A percentile compares a stretch with the other conserved stretches of the same genome.
Evolutionary conservation across 2,888 invertebrate species (phyloP).

Genomic region (Athalia rosae): DNA sequence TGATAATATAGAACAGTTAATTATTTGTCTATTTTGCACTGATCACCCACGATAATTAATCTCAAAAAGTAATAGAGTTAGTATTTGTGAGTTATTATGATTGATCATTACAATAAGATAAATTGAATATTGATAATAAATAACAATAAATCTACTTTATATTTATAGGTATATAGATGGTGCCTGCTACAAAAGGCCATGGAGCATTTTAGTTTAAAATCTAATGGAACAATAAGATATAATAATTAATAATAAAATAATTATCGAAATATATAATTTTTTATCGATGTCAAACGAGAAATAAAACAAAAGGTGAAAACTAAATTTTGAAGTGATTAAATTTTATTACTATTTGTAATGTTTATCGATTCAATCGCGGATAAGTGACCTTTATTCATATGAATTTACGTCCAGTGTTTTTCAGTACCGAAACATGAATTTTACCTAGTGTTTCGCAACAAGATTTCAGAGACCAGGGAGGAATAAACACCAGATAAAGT

Average conservation of each 20-base stretch:
- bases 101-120: conserved; percentile 61
- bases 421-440: conserved; percentile 55
- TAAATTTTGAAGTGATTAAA: conserved; percentile 60
- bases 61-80: conserved; percentile 58
- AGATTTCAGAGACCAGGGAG: conserved; percentile 27
- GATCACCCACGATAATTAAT: conserved; percentile 56
- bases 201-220: conserved; percentile 63
- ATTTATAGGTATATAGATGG: conserved; percentile 46
- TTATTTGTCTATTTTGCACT: conserved; percentile 61
- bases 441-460: conserved; percentile 53
- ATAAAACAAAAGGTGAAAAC: conserved; percentile 51
- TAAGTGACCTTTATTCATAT: conserved; percentile 67
- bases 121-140: conserved; percentile 62
- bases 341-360: conserved; percentile 62
- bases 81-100: conserved; percentile 63
- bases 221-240: conserved; percentile 65
- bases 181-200: conserved; percentile 56
- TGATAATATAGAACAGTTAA: conserved; percentile 53
- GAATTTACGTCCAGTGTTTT: conserved; percentile 60
- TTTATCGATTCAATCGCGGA: conserved; percentile 65
- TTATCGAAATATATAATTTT: conserved; percentile 56
- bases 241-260: conserved; percentile 60
- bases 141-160: conserved; percentile 60
- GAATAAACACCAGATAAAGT: conserved; percentile 1
- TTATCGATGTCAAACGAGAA: conserved; percentile 52